Conservation (phyloP, 2,113 vertebrate genomes). For the Benitochromis conjunctus region DNA sequence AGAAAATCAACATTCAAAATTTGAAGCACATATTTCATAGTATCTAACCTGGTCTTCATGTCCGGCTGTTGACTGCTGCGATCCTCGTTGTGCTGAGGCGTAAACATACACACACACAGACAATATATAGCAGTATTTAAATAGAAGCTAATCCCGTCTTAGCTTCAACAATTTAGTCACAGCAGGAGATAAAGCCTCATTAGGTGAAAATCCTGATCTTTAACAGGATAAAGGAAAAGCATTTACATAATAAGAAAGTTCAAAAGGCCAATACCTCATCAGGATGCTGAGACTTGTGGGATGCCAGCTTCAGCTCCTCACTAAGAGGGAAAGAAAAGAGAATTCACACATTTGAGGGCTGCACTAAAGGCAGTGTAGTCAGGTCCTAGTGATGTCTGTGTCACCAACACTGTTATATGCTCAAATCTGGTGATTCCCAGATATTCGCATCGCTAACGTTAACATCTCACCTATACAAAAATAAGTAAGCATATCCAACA, state of each 20-base stretch:
- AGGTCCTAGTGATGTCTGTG: neutral
- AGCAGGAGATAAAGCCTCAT: slow-evolving; percentile 22
- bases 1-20: neutral
- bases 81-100: slow-evolving; percentile 78
- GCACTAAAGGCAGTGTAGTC: neutral
- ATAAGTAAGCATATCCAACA: neutral
- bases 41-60: slow-evolving; percentile 89
- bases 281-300: slow-evolving; percentile 85
- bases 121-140: slow-evolving; percentile 18
- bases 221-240: neutral
- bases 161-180: slow-evolving; percentile 22
- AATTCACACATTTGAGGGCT: neutral
- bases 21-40: neutral
- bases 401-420: neutral
- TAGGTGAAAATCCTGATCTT: neutral
- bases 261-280: slow-evolving; percentile 64
- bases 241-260: neutral
- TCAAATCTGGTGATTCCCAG: neutral
- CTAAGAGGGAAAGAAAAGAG: slow-evolving; percentile 64
- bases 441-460: slow-evolving; percentile 6
- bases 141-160: slow-evolving; percentile 32
- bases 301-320: slow-evolving; percentile 87
- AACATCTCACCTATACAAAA: neutral
- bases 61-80: slow-evolving; percentile 81
- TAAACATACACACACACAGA: slow-evolving; percentile 41